Base-by-base conservation (phyloP, 2,113 vertebrate species). In the Pachypanchax playfairii region DNA sequence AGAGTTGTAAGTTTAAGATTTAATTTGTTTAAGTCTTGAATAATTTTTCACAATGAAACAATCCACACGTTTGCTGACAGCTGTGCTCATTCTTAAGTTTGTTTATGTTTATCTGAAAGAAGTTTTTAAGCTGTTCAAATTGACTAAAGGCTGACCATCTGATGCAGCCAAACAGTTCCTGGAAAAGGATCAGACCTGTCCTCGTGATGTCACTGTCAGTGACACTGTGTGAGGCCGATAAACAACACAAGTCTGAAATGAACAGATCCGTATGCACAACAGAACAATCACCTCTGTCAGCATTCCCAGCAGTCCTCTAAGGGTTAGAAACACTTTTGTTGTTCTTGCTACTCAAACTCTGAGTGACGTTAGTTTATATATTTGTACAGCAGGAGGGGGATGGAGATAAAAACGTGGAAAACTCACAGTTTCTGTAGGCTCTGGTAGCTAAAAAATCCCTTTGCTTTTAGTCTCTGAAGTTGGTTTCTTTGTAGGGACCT, bases 381-480 rank as follows among this genome's bases (percentile, higher is more conserved):
- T 26, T 9, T 47, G 22, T 3, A 47, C 6, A n/a, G 46, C 17
- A 4, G 25, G 22, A 22, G 13, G 5, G 5, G 7, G 22, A 47
- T 3, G 4, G n/a, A 43, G n/a, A 43, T 2, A 43, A 25, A 47
- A 15, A 47, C 4, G 14, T 14, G 46, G 12, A 2, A 13, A 11
- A 89, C 97, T 97, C 93, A 98, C 97, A 98, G 86, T 55, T 94
- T 94, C 77, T 93, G 92, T 56, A 98, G 94, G 25, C 90, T 91
- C 54, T 86, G 91, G 73, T 95, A 96, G 66, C 86, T 94, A 43
- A 84, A 87, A 86, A 98, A 98, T 65, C 82, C 80, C 57, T 95
- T 89, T 65, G 92, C 85, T 62, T 86, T 90, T 84, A 98, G 93
- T 48, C 90, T 94, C 64, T 85, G 90, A 42, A 98, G 84, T 28